Evolutionary conservation across 2,888 invertebrate genomes (phyloP).

Genomic region (Chesias legatella): DNA sequence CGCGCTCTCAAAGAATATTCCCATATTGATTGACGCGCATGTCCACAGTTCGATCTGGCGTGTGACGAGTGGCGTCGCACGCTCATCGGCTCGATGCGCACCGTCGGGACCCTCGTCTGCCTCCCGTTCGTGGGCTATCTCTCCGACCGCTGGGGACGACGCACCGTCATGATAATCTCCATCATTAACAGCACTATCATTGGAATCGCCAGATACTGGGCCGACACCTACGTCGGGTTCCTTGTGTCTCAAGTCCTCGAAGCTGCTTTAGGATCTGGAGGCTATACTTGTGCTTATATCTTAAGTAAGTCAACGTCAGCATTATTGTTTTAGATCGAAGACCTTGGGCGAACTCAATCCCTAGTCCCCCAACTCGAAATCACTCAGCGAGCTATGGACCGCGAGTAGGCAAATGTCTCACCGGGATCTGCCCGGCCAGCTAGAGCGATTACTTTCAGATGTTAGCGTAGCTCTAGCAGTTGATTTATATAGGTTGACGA

Average conservation of each 20-base stretch:
- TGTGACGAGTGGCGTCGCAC: conserved; percentile 86
- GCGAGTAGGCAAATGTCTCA: no score
- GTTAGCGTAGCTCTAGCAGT: no score
- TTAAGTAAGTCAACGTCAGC: no score
- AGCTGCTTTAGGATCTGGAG: conserved; percentile 82
- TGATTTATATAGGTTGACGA: no score
- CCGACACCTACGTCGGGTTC: conserved; percentile 83
- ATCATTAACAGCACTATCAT: conserved; percentile 80
- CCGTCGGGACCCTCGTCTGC: conserved; percentile 84
- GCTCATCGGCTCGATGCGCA: conserved; percentile 86
- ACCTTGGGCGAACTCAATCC: no score
- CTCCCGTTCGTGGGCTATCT: conserved; percentile 85
- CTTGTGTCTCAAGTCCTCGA: conserved; percentile 84
- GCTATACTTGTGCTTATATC: conserved; percentile 86
- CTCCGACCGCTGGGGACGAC: conserved; percentile 86
- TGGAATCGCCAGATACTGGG: conserved; percentile 80
- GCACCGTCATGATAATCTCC: conserved; percentile 77
- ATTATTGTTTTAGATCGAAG: no score
- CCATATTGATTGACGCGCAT: no score
- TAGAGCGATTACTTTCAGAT: no score
- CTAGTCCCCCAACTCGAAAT: no score
- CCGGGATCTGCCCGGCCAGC: no score
- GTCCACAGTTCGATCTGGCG: conserved; percentile 81
- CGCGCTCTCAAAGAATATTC: no score
- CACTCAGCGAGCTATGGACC: no score